Conservation (phyloP, 2,113 vertebrate genomes). For the Sitta europaea region DNA sequence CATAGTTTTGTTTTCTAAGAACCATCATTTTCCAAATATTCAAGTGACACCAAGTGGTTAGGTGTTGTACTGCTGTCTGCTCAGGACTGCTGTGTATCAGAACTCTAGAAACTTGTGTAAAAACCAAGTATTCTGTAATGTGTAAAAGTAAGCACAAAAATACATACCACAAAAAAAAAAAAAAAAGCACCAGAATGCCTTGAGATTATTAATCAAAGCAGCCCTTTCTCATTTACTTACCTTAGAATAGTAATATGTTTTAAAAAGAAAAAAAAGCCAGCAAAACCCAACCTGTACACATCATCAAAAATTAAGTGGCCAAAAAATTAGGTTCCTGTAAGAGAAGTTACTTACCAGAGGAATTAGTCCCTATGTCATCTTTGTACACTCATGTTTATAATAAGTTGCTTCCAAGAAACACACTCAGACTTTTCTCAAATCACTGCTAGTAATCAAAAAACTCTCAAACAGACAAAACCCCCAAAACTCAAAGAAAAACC, state of each 20-base stretch:
- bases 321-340: not conserved
- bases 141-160: not conserved
- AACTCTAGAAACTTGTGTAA: not conserved
- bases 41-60: conserved; percentile 52
- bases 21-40: not conserved
- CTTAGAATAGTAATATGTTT: not conserved
- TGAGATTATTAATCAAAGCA: not conserved
- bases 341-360: not conserved
- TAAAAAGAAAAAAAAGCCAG: not conserved
- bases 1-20: not conserved
- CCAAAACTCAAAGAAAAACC: not conserved
- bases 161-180: not conserved
- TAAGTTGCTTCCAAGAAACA: not conserved
- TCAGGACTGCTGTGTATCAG: not conserved
- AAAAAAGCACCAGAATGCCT: not conserved
- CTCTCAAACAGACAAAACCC: fast-evolving
- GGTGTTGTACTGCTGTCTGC: not conserved
- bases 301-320: not conserved
- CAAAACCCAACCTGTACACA: not conserved
- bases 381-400: not conserved
- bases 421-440: not conserved
- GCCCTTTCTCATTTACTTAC: not conserved
- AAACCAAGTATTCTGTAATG: not conserved
- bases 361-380: not conserved
- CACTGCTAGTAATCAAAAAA: not conserved